Base-by-base conservation (phyloP, 1,140 invertebrate genomes). In the Pinna nobilis region DNA sequence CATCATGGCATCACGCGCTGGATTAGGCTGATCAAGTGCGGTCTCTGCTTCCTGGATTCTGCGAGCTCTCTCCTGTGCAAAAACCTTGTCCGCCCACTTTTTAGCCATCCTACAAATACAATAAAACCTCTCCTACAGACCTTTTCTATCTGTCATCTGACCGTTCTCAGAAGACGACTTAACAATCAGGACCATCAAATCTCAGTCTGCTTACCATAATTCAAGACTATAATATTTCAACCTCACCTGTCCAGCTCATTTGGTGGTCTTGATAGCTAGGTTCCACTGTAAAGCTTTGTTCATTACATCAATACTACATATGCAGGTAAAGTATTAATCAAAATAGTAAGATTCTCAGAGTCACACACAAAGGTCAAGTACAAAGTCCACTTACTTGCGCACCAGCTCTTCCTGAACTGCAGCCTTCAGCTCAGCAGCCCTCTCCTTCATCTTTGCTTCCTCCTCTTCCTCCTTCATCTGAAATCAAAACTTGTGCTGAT, bases 41-140 rank as follows among this genome's bases (percentile, higher is more conserved):
- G 35, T 41, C 61, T 73, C 70, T 20, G 39, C 63, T 32, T 73
- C 70, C 7, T 50, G 37, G 18, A 73, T 73, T 15, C 63, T 51
- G n/a, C 70, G 47, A 2, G 70, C 28, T 15, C 53, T 65, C 61
- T 73, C 70, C 51, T 59, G 44, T 3, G 61, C 41, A 3, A n/a
- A 41, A 6, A 55, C 15, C 20, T 47, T 50, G 18, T 57, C 41
- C 2, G 20, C 41, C 39, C 49, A 37, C 51, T 73, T 73, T 18
- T 3, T 59, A 39, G 25, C 13, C 2, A 59, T 50, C 41, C 32
- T 66, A 7, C n/a, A 3, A 30, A 59, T 13, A 20, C 11, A 13
- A 9, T 60, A 7, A 9, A 44, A 44, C 9, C 39, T 11, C n/a
- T 44, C 39, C 9, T 11, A 44, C 9, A n/a, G n/a, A 44, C 39